A percentile compares a stretch with the other conserved stretches of the same genome.
Conservation (phyloP, 2,113 vertebrate species). For the Dromiciops gliroides region DNA sequence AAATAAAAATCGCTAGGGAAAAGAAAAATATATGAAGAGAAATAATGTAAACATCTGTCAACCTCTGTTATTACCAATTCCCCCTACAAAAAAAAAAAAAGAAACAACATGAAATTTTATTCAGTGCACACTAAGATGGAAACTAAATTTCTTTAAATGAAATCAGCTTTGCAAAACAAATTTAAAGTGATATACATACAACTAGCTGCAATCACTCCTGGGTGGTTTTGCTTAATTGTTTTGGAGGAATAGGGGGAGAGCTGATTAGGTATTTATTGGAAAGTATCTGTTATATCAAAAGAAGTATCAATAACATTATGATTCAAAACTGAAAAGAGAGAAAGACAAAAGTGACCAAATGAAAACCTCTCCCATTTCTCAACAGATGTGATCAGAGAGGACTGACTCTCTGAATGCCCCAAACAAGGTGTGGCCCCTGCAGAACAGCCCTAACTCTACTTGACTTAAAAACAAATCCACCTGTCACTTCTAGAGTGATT, state of each 20-base stretch:
- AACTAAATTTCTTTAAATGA: background rate
- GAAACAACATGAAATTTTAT: slow-evolving; percentile 23
- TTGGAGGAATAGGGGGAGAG: background rate
- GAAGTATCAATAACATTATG: background rate
- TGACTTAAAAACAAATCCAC: background rate
- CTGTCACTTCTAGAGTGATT: background rate
- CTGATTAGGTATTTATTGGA: background rate
- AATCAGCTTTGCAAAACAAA: background rate
- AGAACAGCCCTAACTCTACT: background rate
- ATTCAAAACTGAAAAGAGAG: background rate
- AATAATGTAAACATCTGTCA: slow-evolving; percentile 16
- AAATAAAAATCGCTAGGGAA: slow-evolving; percentile 93
- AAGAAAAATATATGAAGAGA: slow-evolving; percentile 56
- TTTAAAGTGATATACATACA: background rate
- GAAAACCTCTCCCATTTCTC: background rate
- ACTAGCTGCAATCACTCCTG: background rate
- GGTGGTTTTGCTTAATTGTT: background rate
- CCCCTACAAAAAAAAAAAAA: background rate
- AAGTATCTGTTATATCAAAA: background rate
- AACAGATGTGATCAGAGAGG: background rate
- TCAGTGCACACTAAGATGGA: background rate
- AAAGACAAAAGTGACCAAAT: background rate
- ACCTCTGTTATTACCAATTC: background rate
- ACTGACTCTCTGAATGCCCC: background rate
- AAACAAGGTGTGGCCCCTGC: background rate